Base-by-base conservation (phyloP, 2,888 invertebrate species). In the Napeogenes inachia region DNA sequence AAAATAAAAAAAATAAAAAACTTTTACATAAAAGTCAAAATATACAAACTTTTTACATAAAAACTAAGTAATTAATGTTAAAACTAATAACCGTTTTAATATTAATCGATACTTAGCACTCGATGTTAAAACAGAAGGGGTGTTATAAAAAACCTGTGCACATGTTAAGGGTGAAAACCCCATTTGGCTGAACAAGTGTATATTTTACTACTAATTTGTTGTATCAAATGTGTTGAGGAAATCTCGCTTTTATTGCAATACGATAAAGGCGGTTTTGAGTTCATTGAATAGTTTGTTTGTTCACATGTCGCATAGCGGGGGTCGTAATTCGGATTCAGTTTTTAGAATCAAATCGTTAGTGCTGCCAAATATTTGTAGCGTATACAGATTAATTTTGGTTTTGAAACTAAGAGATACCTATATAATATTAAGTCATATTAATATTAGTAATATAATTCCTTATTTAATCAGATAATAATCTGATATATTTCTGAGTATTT, bases 151-250 rank as follows among this genome's bases (percentile, higher is more conserved):
- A 81, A 76, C 72, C 70, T 68, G 69, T 68, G 78, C 89, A 88
- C 86, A 89, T 89, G 89, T 84, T 78, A 72, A 79, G 85, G 84
- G 84, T 81, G 81, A 74, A 76, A 81, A 79, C 83, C 84, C 85
- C 77, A 71, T 76, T 70, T 72, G 58, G 72, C 68, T 69, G 72
- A 81, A 86, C 89, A 89, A 89, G 89, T 89, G 89, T 77, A 80
- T 73, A 61, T 59, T 66, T 65, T 63, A 71, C 71, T 67, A 76
- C 83, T 75, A 81, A 71, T 56, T 54, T 73, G 65, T 62, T 59
- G 64, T 68, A 62, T 67, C 53, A 54, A 38, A 54, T 13, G 47
- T 45, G 12, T 60, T 59, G 63, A 63, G 45, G 54, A n/a, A 75
- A 73, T 71, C 63, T 73, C 64, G 61, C 54, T 67, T 69, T 68